Conservation (phyloP, 2,888 invertebrate genomes). For the Scaptomyza parva region DNA sequence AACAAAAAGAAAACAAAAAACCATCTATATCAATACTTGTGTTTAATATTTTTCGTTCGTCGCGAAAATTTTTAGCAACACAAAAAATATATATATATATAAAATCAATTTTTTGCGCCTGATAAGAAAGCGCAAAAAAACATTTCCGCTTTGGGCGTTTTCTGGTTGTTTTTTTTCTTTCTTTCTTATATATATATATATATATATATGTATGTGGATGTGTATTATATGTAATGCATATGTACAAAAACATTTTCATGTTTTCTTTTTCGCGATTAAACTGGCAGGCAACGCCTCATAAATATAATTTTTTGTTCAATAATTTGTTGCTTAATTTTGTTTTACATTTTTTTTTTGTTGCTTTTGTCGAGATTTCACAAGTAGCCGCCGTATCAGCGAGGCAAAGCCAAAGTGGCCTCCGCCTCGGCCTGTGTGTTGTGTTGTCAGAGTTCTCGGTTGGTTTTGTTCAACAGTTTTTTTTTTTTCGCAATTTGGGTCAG, state of each 20-base stretch:
- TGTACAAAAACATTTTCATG: conserved; percentile 23
- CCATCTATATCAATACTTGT: conserved; percentile 13
- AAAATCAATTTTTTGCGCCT: conserved; percentile 74
- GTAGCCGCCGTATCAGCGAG: conserved; percentile 62
- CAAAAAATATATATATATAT: conserved; percentile 19
- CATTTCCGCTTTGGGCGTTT: conserved; percentile 73
- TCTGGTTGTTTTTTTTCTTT: conserved; percentile 25
- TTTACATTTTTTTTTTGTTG: conserved; percentile 31
- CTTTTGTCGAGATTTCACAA: conserved; percentile 63
- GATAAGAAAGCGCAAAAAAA: conserved; percentile 68
- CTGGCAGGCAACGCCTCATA: conserved; percentile 37
- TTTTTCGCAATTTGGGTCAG: conserved; percentile 72
- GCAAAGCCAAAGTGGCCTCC: conserved; percentile 52
- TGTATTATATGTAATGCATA: conserved; percentile 4
- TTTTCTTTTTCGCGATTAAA: conserved; percentile 50
- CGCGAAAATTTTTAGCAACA: conserved; percentile 60
- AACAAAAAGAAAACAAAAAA: too few relatives aligned
- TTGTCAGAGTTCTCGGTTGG: conserved; percentile 41
- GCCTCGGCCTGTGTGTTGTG: conserved; percentile 31
- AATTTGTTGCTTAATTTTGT: conserved; percentile 77
- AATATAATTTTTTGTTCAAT: conserved; percentile 65
- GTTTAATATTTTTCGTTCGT: conserved; percentile 34
- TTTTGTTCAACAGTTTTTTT: conserved; percentile 7
- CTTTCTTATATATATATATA: conserved; percentile 3
- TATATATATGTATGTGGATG: conserved; percentile 4